Percentiles rank a stretch among this genome's conserved stretches.
These are phyloP conservation scores for Anarhynchus alexandrinus DNA, from an alignment of 2,113 vertebrate species.

Conservation along the genomic window DNA sequence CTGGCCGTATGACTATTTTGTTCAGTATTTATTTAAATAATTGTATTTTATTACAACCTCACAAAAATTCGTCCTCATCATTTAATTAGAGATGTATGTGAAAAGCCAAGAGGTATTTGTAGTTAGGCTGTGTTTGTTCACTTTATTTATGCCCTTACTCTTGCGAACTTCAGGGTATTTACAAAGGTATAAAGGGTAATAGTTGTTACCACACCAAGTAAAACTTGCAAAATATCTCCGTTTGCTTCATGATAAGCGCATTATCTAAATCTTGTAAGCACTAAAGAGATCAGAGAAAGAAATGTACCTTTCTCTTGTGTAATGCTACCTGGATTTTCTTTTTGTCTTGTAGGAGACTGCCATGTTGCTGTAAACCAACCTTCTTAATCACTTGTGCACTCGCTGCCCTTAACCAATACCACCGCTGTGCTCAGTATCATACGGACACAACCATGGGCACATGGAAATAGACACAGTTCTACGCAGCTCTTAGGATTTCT, in stretches of 20 bases:
- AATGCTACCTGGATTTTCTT: constrained; percentile 56
- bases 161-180: constrained; percentile 38
- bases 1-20: not conserved
- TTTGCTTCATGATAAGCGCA: constrained; percentile 46
- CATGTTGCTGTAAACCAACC: not conserved
- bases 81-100: constrained; percentile 22
- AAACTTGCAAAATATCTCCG: constrained; percentile 54
- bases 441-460: not conserved
- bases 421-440: fast-evolving
- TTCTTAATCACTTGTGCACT: not conserved
- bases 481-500: not conserved
- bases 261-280: constrained; percentile 57
- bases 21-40: constrained; percentile 34
- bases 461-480: not conserved
- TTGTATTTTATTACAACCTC: constrained; percentile 15
- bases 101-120: constrained; percentile 32
- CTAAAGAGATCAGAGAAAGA: constrained; percentile 61
- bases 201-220: constrained; percentile 53
- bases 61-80: not conserved
- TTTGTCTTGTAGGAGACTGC: not conserved
- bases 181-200: constrained; percentile 53
- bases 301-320: constrained; percentile 67
- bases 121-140: constrained; percentile 6
- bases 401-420: not conserved
- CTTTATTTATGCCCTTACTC: constrained; percentile 18